A percentile compares a stretch with the other conserved stretches of the same genome.
Conservation (phyloP, 2,113 vertebrate species). For the Oreotrochilus melanogaster region DNA sequence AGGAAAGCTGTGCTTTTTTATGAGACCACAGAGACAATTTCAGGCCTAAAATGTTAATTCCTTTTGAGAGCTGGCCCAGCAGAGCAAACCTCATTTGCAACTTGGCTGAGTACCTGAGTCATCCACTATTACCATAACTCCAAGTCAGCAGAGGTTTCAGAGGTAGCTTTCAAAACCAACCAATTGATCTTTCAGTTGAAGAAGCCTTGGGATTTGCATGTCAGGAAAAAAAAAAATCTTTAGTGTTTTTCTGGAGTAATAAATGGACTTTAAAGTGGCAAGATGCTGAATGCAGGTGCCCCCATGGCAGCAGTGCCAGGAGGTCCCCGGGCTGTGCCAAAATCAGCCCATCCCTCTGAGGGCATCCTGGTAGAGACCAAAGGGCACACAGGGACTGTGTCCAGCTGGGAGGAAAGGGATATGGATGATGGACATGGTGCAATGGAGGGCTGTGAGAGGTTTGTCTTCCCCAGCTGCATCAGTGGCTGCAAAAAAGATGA, state of each 20-base stretch:
- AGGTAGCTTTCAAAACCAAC: not conserved
- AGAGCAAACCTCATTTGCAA: not conserved
- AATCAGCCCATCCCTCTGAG: not conserved
- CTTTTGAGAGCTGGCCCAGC: not conserved
- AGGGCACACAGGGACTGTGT: not conserved
- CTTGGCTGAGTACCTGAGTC: not conserved
- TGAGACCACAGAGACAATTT: not conserved
- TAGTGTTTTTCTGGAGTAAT: not conserved
- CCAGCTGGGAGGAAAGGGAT: not conserved
- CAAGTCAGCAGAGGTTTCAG: not conserved
- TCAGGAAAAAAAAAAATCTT: not conserved
- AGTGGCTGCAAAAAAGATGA: not conserved
- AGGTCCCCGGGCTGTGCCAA: accelerated
- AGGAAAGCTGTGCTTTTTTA: not conserved
- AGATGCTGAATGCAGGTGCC: not conserved
- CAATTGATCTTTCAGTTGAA: not conserved
- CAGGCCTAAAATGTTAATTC: not conserved
- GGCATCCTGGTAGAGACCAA: not conserved
- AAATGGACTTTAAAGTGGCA: not conserved
- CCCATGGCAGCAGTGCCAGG: not conserved
- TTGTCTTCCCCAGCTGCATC: not conserved
- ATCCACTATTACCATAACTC: constrained; percentile 16
- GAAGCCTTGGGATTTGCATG: not conserved
- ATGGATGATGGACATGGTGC: not conserved
- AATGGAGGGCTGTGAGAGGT: not conserved